Percentiles rank a stretch among this genome's conserved stretches.
These are phyloP conservation scores for Plecturocebus donacophilus DNA, from an alignment of 2,113 vertebrate species.

Conservation along the genomic window DNA sequence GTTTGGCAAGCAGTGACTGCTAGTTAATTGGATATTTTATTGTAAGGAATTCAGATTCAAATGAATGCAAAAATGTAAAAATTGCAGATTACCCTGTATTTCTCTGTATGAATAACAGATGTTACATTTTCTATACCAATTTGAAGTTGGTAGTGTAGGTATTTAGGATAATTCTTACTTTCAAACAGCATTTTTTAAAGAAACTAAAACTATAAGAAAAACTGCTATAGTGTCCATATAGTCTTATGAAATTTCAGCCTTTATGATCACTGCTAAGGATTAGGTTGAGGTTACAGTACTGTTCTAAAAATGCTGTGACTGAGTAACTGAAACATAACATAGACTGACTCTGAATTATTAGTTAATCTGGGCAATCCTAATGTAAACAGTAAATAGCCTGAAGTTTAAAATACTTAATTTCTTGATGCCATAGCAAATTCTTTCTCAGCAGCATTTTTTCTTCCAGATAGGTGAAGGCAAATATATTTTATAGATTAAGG, in stretches of 20 bases:
- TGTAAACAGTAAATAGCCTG: background rate
- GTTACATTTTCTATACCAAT: constrained; percentile 56
- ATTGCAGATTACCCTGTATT: constrained; percentile 63
- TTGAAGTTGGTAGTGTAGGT: constrained; percentile 59
- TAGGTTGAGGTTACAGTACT: background rate
- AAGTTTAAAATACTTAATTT: background rate
- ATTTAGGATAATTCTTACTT: constrained; percentile 65
- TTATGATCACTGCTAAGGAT: background rate
- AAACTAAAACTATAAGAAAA: constrained; percentile 13
- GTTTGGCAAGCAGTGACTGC: constrained; percentile 66
- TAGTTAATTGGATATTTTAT: constrained; percentile 72
- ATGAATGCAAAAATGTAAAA: constrained; percentile 72
- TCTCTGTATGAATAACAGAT: constrained; percentile 63
- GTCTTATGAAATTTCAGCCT: background rate
- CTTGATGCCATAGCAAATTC: background rate
- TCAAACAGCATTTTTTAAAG: constrained; percentile 44
- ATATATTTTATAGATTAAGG: background rate
- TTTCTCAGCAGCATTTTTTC: background rate
- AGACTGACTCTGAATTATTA: background rate
- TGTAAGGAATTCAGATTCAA: constrained; percentile 76
- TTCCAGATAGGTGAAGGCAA: background rate
- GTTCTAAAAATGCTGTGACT: background rate
- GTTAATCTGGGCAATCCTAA: background rate
- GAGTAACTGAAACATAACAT: background rate
- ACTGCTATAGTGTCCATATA: background rate